Percentiles rank a stretch among this genome's conserved stretches.
Evolutionary conservation across 1,140 invertebrate genomes (phyloP).

Genomic region (Daktulosphaira vitifoliae): DNA sequence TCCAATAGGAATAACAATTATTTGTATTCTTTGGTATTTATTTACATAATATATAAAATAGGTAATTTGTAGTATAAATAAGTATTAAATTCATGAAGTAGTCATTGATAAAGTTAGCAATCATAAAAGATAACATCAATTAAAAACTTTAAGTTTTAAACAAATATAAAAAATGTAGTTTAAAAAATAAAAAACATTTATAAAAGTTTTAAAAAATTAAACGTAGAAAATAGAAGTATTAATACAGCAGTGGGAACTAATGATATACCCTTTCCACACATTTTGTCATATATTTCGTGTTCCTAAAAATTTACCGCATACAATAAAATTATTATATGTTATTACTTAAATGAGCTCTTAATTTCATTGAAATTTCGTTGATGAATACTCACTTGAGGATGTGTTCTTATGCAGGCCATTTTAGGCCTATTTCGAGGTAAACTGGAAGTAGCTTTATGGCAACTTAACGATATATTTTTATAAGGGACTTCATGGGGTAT

Average conservation of each 20-base stretch:
- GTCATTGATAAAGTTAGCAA: no score
- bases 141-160: no score
- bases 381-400: conserved; percentile 43
- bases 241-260: not conserved
- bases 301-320: conserved; percentile 25
- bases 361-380: not conserved
- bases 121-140: no score
- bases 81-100: no score
- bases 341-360: no score
- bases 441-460: conserved; percentile 41
- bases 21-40: no score
- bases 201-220: conserved; percentile 16
- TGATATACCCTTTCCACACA: conserved; percentile 18
- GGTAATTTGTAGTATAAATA: no score
- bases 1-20: no score
- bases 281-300: conserved; percentile 20
- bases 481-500: conserved; percentile 42
- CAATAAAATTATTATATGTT: no score
- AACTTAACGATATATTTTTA: conserved; percentile 36
- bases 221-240: not conserved
- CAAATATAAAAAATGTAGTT: no score
- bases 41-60: no score
- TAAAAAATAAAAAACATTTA: no score
- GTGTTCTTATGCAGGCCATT: conserved; percentile 42
- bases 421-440: conserved; percentile 44